Evolutionary conservation across 2,888 invertebrate genomes (phyloP), one percentile per base, ranked within the genome.

Genomic region (Luffia ferchaultella): DNA sequence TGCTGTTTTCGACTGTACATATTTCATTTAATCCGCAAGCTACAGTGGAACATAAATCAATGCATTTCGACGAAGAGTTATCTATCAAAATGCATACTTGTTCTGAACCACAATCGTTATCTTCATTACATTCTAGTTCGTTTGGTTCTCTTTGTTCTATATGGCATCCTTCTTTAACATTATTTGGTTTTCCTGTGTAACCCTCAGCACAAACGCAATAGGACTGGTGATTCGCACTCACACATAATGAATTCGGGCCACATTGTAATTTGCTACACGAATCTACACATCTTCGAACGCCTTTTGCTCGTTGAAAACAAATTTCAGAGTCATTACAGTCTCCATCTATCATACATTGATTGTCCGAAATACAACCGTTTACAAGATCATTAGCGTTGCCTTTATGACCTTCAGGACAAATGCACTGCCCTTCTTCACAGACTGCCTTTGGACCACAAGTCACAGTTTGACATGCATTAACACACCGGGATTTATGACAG

Each of bases 211-310:
- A 96, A 53, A 95, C 90, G 65, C 96, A 96, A 30, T 92, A 89
- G 1, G 95, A 93, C 55, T 92, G 87, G 70, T 96, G 96, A 63
- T 91, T 91, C 62, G 93, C 90, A 16, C 92, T 90, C 5, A 95
- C 88, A 67, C 96, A 96, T 1, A 95, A 73, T 2, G 96, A 95
- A 70, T 96, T 96, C 0, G 95, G 95, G 12, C 96, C 96, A 67
- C 96, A 96, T 62, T 95, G 94, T 30, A 93, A 85, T 76, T 93
- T 93, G 56, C 90, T 90, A 64, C 96, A 96, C 0, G 92, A 93
- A 66, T 95, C 94, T 2, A 94, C 89, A 70, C 95, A 96, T 72
- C 93, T 93, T 50, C 95, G 85, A 2, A 89, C 69, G 20, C 90
- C 91, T 77, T 90, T 92, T 46, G 91, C 90, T 20, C 93, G 74